Conservation (phyloP, 23 tunicate species). For the Trididemnum nubilum region DNA sequence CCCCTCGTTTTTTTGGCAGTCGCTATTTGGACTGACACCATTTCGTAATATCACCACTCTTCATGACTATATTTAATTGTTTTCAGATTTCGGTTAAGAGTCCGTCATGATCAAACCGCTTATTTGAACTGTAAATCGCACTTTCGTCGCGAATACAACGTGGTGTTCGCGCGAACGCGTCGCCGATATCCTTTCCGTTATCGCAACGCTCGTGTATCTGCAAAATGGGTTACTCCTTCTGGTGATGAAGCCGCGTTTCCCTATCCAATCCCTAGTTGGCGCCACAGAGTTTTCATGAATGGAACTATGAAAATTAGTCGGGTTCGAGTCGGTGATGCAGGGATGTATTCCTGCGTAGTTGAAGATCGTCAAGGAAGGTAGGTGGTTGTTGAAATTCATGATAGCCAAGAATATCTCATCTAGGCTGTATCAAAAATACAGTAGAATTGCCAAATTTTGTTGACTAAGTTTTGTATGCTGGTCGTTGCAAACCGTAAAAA, state of each 20-base stretch:
- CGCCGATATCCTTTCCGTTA: not conserved
- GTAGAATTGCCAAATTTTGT: no score
- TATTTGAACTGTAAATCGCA: not conserved
- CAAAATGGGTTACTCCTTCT: slow-evolving; percentile 36
- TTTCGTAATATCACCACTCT: no score
- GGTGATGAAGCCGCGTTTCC: slow-evolving; percentile 51
- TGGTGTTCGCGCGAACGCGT: not conserved
- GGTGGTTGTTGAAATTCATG: no score
- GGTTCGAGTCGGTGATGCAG: slow-evolving; percentile 9
- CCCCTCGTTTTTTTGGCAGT: no score
- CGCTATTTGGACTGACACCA: no score
- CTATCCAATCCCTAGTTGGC: slow-evolving; percentile 38
- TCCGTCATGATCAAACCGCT: slow-evolving; percentile 1
- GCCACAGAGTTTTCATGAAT: slow-evolving; percentile 44
- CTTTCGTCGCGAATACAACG: not conserved
- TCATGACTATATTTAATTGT: no score
- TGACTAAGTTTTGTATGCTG: no score
- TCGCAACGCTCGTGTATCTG: not conserved
- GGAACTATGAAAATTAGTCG: slow-evolving; percentile 36
- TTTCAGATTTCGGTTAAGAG: not conserved
- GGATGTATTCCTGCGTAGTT: slow-evolving; percentile 37
- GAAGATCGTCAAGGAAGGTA: slow-evolving; percentile 28
- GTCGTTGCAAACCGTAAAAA: no score
- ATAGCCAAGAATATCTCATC: no score
- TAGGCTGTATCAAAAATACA: no score